Evolutionary conservation across 1,140 invertebrate genomes (phyloP), one percentile per base, ranked within the genome.

Genomic region (Panagrolaimus sp.): DNA sequence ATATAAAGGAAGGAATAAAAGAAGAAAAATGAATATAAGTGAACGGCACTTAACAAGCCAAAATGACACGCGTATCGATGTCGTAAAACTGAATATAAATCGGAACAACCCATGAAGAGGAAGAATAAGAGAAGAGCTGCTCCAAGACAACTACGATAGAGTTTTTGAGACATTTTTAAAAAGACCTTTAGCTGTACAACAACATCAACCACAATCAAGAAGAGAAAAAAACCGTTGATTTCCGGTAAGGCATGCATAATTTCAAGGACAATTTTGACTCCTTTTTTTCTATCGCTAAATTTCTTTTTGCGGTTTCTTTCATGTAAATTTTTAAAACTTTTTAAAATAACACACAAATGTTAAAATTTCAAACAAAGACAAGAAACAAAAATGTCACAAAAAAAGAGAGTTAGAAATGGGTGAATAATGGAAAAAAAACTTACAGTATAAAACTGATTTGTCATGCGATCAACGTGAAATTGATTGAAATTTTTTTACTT

Each of bases 241-340:
- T 57, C 51, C 51, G 51, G 51, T 57, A 57, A 27, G 20, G 51
- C 51, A 57, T 57, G 51, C 51, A 57, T 57, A 57, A 57, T 57
- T 57, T 57, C 51, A 57, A 57, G 51, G 51, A 57, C 51, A 57
- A 27, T 57, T 57, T 57, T 20, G 27, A 57, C 20, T n/a, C n/a
- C n/a, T 27, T 27, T 38, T 38, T 38, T 38, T 7, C 31, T 38
- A 38, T 38, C 31, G 31, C 7, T 38, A 38, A 38, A 38, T 2
- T 38, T 38, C 31, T 38, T 38, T 38, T 38, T 38, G 31, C 7
- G 31, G 31, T 38, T 38, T 38, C 31, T 38, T 38, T 38, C 2
- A 38, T 38, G 31, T 38, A 38, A 38, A 38, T 38, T 38, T 38
- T 38, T 38, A 38, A 20, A 16, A 57, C 20, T 57, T 27, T n/a